Conservation (phyloP, 1,140 invertebrate species). For the Maniola jurtina region DNA sequence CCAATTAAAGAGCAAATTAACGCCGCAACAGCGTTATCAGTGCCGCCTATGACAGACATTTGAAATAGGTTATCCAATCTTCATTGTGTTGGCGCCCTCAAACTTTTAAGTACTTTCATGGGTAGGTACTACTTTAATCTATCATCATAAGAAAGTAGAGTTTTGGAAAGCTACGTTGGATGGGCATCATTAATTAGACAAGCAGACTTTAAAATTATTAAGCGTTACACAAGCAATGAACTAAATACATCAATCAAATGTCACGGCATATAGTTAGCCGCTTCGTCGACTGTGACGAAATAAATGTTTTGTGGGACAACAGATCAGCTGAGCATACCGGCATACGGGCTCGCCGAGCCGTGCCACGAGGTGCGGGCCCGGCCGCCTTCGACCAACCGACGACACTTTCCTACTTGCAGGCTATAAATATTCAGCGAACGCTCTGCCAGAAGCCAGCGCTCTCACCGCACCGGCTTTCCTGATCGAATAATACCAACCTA, state of each 20-base stretch:
- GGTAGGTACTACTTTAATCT: background rate
- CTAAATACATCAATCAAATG: conserved; percentile 30
- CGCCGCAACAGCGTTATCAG: conserved; percentile 20
- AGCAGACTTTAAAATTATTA: conserved; percentile 1
- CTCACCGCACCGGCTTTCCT: conserved; percentile 40
- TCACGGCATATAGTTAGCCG: conserved; percentile 39
- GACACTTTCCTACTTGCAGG: conserved; percentile 66
- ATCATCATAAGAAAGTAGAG: background rate
- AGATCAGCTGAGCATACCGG: conserved; percentile 64
- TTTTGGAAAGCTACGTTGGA: background rate
- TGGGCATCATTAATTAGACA: background rate
- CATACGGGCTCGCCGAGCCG: conserved; percentile 38
- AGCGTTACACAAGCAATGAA: conserved; percentile 13
- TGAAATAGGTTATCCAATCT: conserved; percentile 20
- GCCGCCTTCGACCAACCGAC: conserved; percentile 40
- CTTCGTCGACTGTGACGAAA: conserved; percentile 40
- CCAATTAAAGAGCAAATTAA: conserved; percentile 27
- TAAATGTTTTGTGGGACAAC: conserved; percentile 43
- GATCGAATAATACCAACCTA: conserved; percentile 62
- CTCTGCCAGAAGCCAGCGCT: conserved; percentile 51
- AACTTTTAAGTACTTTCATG: conserved; percentile 2
- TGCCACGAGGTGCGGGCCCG: conserved; percentile 27
- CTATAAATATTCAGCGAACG: conserved; percentile 72
- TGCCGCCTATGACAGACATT: conserved; percentile 18
- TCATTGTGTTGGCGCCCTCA: conserved; percentile 1